Evolutionary conservation across 2,113 vertebrate genomes (phyloP).

Genomic region (Pygoscelis adeliae): DNA sequence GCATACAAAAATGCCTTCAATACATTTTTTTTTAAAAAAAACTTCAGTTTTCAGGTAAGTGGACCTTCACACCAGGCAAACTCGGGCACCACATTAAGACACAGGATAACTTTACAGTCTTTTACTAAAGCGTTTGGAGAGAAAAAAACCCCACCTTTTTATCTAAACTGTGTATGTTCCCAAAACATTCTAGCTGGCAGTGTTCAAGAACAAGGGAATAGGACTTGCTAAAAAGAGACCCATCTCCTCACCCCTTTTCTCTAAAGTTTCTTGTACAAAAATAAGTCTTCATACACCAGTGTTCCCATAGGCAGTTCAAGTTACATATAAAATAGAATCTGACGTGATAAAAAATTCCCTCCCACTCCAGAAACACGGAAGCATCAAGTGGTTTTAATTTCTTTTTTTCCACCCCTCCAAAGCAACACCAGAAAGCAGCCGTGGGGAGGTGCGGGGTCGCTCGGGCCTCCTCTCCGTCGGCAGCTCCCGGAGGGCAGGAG

Average conservation of each 20-base stretch:
- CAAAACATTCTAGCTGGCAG: slow-evolving; percentile 70
- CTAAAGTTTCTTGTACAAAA: slow-evolving; percentile 82
- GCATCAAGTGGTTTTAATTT: not conserved
- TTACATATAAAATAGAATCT: slow-evolving; percentile 59
- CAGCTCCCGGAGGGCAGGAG: not conserved
- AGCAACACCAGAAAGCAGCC: not conserved
- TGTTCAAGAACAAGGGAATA: slow-evolving; percentile 44
- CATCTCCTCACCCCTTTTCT: slow-evolving; percentile 47
- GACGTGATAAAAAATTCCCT: slow-evolving; percentile 43
- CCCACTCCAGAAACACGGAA: not conserved
- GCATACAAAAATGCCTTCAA: slow-evolving; percentile 80
- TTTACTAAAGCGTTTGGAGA: slow-evolving; percentile 76
- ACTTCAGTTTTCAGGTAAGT: slow-evolving; percentile 68
- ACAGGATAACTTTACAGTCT: slow-evolving; percentile 28
- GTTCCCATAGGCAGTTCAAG: slow-evolving; percentile 56
- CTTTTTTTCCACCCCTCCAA: not conserved
- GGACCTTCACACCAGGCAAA: slow-evolving; percentile 68
- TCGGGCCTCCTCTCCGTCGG: not conserved
- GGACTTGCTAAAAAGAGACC: slow-evolving; percentile 57
- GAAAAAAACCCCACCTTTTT: not conserved
- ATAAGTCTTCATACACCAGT: slow-evolving; percentile 82
- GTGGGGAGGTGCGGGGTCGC: not conserved
- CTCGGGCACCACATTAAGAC: slow-evolving; percentile 1
- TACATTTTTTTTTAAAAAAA: slow-evolving; percentile 59
- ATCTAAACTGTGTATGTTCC: not conserved